These are phyloP conservation scores for Jordanella pulchra DNA, from an alignment of 2,797 vertebrate genomes.

Conservation along the genomic window DNA sequence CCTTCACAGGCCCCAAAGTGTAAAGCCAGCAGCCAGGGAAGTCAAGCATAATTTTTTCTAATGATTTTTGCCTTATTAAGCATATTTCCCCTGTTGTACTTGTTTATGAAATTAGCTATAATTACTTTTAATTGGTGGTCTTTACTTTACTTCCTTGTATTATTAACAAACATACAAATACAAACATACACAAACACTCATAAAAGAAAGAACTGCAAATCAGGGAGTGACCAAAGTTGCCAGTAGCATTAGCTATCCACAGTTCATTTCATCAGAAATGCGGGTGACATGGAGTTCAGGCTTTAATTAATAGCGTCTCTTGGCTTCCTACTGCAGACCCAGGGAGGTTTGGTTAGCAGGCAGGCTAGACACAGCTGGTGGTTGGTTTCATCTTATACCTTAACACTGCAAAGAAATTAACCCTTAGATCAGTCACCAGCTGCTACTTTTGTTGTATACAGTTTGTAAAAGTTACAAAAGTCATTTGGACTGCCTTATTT, in stretches of 20 bases:
- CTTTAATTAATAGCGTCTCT: slow-evolving; percentile 72
- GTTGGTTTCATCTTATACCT: slow-evolving; percentile 4
- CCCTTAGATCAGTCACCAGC: not conserved
- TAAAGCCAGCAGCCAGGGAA: slow-evolving; percentile 51
- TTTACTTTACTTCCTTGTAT: slow-evolving; percentile 63
- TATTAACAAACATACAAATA: slow-evolving; percentile 42
- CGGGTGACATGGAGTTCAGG: slow-evolving; percentile 62
- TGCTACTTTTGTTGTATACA: not conserved
- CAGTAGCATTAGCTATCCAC: slow-evolving; percentile 47
- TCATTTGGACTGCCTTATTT: too few species aligned
- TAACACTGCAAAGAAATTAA: not conserved
- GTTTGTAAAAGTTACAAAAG: not conserved
- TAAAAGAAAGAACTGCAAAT: slow-evolving; percentile 24
- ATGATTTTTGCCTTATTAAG: slow-evolving; percentile 73
- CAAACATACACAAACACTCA: slow-evolving; percentile 18
- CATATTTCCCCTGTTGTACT: slow-evolving; percentile 66
- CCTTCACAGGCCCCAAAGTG: slow-evolving; percentile 38
- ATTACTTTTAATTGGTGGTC: slow-evolving; percentile 78
- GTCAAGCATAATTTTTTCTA: slow-evolving; percentile 59
- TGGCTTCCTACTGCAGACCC: slow-evolving; percentile 38
- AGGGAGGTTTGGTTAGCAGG: slow-evolving; percentile 47
- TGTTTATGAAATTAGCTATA: slow-evolving; percentile 74
- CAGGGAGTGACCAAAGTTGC: slow-evolving; percentile 46
- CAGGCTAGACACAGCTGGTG: slow-evolving; percentile 55
- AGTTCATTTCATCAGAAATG: slow-evolving; percentile 69